Conservation (phyloP, 2,888 invertebrate genomes). For the Ypsolopha scabrella region DNA sequence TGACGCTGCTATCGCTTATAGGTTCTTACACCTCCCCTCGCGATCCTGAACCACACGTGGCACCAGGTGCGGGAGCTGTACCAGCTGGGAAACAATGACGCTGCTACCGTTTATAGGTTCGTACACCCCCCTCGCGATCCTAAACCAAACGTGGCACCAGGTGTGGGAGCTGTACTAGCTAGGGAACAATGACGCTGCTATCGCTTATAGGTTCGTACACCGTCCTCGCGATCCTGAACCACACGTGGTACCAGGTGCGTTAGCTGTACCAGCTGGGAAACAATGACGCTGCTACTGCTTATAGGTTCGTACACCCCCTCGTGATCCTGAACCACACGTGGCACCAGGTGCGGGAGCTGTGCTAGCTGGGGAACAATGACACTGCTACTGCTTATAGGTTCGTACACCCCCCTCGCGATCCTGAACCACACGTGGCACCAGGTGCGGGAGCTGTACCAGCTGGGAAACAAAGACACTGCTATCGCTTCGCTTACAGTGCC, state of each 20-base stretch:
- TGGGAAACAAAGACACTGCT: conserved; percentile 80
- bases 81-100: conserved; percentile 78
- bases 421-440: conserved; percentile 86
- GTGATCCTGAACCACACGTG: conserved; percentile 88
- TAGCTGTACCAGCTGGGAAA: conserved; percentile 81
- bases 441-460: conserved; percentile 80
- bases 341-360: conserved; percentile 82
- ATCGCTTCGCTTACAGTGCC: too few relatives aligned
- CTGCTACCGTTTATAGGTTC: conserved; percentile 77
- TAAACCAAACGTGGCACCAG: conserved; percentile 86
- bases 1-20: conserved; percentile 79
- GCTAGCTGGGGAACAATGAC: conserved; percentile 78
- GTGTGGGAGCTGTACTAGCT: conserved; percentile 81
- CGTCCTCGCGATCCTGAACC: conserved; percentile 86
- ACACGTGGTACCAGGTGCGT: conserved; percentile 84
- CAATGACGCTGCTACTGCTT: conserved; percentile 79
- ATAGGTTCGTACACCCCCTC: conserved; percentile 76
- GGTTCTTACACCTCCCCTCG: conserved; percentile 81
- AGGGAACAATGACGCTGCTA: conserved; percentile 79
- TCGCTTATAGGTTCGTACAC: conserved; percentile 77
- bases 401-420: conserved; percentile 84
- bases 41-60: conserved; percentile 87
- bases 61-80: conserved; percentile 84
- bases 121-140: conserved; percentile 82
- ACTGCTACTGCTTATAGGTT: conserved; percentile 80